Percentiles rank a stretch among this genome's conserved stretches.
Conservation (phyloP, 2,113 vertebrate species). For the Pedionomus torquatus region DNA sequence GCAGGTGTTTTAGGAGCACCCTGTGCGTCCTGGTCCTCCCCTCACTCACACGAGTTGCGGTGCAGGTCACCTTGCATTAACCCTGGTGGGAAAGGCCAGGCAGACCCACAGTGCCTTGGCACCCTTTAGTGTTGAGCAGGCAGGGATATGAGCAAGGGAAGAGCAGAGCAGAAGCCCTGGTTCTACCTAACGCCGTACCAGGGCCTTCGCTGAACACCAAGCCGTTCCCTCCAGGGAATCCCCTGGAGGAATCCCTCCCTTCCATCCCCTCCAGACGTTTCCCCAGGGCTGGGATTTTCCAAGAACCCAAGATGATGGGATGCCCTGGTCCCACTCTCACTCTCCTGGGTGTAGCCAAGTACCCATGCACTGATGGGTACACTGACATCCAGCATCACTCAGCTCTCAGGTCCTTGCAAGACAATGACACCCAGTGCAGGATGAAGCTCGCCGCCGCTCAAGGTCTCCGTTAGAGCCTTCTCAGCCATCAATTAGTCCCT, state of each 20-base stretch:
- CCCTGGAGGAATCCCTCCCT: too few species aligned
- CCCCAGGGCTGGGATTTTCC: neutral
- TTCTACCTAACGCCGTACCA: neutral
- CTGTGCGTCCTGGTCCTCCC: neutral
- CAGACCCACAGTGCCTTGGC: neutral
- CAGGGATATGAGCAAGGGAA: fast-evolving
- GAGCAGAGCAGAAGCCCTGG: neutral
- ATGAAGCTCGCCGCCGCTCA: fast-evolving
- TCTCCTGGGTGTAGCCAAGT: neutral
- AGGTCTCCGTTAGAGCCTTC: neutral
- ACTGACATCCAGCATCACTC: neutral
- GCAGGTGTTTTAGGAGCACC: neutral
- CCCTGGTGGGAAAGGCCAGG: neutral
- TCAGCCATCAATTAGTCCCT: neutral
- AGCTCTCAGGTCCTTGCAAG: neutral
- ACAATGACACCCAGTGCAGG: neutral
- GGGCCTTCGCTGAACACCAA: neutral
- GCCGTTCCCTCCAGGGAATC: neutral
- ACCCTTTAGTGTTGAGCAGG: neutral
- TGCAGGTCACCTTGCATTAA: neutral
- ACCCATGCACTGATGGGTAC: neutral
- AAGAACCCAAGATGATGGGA: neutral
- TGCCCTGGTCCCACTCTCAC: neutral
- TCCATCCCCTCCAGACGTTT: neutral
- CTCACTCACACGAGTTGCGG: fast-evolving